Conservation (phyloP, 30 jellyfish, hydroid and myxozoan genomes). For the Aurelia sp. region DNA sequence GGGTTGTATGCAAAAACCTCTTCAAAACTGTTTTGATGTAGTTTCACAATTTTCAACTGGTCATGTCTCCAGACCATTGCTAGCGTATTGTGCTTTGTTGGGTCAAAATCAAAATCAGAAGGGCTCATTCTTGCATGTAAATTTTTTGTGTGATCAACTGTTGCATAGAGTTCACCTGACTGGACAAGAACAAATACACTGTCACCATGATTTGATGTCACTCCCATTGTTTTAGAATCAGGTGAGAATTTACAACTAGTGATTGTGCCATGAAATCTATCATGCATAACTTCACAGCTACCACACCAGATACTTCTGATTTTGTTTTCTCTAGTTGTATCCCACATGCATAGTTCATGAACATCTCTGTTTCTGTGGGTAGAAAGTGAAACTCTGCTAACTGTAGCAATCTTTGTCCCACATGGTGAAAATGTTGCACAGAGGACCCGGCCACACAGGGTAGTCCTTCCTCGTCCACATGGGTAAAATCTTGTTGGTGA, state of each 20-base stretch:
- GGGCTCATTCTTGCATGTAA: background rate
- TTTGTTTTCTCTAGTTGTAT: background rate
- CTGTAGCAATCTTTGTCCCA: conserved; percentile 45
- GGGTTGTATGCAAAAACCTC: background rate
- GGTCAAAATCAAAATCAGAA: conserved; percentile 37
- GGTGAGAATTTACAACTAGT: conserved; percentile 37
- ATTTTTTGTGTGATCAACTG: conserved; percentile 6
- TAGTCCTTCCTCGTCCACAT: conserved; percentile 37
- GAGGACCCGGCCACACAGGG: conserved; percentile 72
- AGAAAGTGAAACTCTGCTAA: conserved; percentile 54
- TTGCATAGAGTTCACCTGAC: conserved; percentile 11
- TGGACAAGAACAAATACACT: conserved; percentile 11
- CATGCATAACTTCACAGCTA: conserved; percentile 47
- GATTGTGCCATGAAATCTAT: conserved; percentile 35
- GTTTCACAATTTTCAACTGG: conserved; percentile 15
- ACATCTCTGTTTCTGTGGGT: conserved; percentile 42
- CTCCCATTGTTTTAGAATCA: conserved; percentile 22
- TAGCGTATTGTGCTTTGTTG: background rate
- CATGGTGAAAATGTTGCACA: conserved; percentile 54
- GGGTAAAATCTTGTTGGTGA: conserved; percentile 10
- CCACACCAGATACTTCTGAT: conserved; percentile 40
- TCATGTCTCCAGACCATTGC: conserved; percentile 49
- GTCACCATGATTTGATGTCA: conserved; percentile 58
- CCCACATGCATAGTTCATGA: conserved; percentile 68
- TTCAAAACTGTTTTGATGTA: background rate